These are phyloP conservation scores for Galeopterus variegatus DNA, from an alignment of 2,113 vertebrate genomes.

Conservation along the genomic window DNA sequence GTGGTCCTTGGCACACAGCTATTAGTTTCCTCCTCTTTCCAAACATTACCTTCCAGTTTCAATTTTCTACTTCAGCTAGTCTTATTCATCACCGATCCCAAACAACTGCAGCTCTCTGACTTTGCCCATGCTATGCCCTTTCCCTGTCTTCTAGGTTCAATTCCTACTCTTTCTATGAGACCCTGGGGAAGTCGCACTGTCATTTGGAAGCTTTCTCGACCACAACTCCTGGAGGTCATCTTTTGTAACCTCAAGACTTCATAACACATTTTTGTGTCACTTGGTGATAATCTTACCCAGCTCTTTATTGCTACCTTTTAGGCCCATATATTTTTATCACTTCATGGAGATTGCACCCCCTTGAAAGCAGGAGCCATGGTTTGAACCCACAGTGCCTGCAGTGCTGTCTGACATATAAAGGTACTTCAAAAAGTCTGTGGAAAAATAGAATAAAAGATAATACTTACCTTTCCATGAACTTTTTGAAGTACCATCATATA, in stretches of 20 bases:
- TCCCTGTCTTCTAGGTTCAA: background rate
- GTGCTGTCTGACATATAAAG: background rate
- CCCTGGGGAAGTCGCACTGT: background rate
- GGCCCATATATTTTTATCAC: background rate
- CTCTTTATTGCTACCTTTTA: slow-evolving; percentile 15
- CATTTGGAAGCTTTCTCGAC: background rate
- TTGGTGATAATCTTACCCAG: background rate
- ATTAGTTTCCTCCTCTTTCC: background rate
- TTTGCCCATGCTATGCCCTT: background rate
- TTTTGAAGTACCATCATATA: no score
- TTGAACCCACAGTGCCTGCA: background rate
- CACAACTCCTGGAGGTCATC: background rate
- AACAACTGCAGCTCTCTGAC: background rate
- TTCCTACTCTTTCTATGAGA: background rate
- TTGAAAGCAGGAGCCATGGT: background rate
- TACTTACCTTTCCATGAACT: no score
- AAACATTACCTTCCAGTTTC: background rate
- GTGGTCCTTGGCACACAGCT: background rate
- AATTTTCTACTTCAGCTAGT: background rate
- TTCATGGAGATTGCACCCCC: background rate
- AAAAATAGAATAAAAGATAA: no score
- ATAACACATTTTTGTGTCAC: background rate
- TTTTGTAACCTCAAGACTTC: background rate
- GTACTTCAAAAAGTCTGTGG: no score
- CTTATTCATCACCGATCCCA: background rate